phyloP scores from a whole-genome alignment of 2,797 vertebrate species.

The Pyrocephalus nanus region DNA sequence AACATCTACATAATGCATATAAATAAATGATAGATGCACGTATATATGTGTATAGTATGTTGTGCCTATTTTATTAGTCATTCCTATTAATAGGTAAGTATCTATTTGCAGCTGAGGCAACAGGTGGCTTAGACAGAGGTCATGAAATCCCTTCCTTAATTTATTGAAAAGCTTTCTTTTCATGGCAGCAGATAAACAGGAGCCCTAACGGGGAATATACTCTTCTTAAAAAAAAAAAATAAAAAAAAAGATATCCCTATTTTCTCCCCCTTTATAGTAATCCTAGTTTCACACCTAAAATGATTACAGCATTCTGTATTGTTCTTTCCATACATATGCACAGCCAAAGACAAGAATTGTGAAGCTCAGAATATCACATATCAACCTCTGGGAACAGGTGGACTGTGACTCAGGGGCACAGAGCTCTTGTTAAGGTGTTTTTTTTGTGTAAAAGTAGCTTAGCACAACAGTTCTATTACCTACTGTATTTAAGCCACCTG shows the following conservation, averaged over 20 bases:
- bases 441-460: constrained; percentile 69
- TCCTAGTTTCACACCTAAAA: constrained; percentile 32
- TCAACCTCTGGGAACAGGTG: constrained; percentile 68
- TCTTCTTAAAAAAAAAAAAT: not conserved
- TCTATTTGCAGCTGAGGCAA: constrained; percentile 9
- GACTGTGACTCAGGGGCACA: constrained; percentile 45
- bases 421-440: constrained; percentile 71
- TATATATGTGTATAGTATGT: not conserved
- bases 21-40: not conserved
- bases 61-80: not conserved
- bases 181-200: constrained; percentile 4
- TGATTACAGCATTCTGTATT: constrained; percentile 20
- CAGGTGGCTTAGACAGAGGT: constrained; percentile 1
- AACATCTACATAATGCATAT: not conserved
- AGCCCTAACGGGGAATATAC: not conserved
- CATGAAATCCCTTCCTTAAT: not conserved
- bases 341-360: constrained; percentile 1
- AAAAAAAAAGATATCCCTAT: not conserved
- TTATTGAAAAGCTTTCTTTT: constrained; percentile 34
- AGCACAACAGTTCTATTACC: constrained; percentile 58
- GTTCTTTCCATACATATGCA: constrained; percentile 7
- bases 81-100: not conserved
- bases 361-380: constrained; percentile 46
- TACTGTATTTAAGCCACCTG: constrained; percentile 70
- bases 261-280: not conserved